Evolutionary conservation across 30 jellyfish, hydroid and myxozoan genomes (phyloP).

Genomic region (Morbakka virulenta): DNA sequence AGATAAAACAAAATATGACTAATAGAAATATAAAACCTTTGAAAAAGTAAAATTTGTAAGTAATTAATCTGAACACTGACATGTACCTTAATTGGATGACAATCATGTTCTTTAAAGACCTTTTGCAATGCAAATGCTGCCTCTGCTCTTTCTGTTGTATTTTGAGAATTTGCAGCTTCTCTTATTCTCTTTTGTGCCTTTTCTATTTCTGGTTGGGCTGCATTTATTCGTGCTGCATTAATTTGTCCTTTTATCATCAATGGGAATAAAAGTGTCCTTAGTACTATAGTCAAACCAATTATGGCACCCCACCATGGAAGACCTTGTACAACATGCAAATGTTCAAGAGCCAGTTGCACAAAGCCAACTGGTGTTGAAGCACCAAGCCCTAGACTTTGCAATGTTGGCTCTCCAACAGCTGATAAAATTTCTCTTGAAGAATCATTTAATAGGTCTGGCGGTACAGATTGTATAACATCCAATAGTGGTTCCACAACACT

Average conservation of each 20-base stretch:
- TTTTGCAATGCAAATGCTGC: constrained; percentile 85
- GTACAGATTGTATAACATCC: too few relatives aligned
- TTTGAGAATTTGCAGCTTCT: constrained; percentile 75
- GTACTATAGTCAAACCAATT: constrained; percentile 66
- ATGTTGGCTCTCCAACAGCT: constrained; percentile 62
- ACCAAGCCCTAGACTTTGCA: constrained; percentile 80
- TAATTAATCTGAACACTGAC: neutral
- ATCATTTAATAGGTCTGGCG: neutral
- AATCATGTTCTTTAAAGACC: constrained; percentile 67
- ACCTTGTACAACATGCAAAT: constrained; percentile 60
- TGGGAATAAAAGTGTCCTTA: constrained; percentile 76
- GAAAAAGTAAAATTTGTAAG: neutral
- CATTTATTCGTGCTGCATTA: constrained; percentile 75
- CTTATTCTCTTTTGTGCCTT: constrained; percentile 71
- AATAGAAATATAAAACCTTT: neutral
- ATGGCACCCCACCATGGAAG: constrained; percentile 98
- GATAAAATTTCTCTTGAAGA: neutral
- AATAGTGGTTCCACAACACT: too few relatives aligned
- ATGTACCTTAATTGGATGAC: constrained; percentile 84
- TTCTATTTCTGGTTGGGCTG: constrained; percentile 83
- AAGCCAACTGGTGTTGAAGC: constrained; percentile 90
- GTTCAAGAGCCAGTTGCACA: constrained; percentile 61
- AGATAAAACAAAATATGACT: neutral
- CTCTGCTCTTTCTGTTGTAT: constrained; percentile 75
- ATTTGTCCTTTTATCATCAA: constrained; percentile 89